phyloP scores from a whole-genome alignment of 2,797 vertebrate genomes.

The Siniperca undulata region DNA sequence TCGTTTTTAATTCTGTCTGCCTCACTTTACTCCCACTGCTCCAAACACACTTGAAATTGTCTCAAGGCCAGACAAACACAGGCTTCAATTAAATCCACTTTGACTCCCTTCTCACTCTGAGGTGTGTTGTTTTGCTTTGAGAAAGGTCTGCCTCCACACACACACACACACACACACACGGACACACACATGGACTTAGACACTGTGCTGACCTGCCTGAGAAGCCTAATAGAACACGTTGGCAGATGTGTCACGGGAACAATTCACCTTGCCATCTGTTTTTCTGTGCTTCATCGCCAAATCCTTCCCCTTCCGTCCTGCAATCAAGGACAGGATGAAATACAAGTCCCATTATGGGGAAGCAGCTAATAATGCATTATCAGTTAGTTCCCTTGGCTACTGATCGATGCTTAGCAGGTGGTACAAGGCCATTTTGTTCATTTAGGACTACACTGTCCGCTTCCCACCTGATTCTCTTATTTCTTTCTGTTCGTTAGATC shows the following conservation, averaged over 20 bases:
- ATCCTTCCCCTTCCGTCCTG: conserved; percentile 60
- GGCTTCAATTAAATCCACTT: conserved; percentile 71
- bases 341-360: conserved; percentile 85
- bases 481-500: conserved; percentile 83
- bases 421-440: conserved; percentile 82
- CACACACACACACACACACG: conserved; percentile 12
- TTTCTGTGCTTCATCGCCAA: conserved; percentile 77
- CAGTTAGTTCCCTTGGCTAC: conserved; percentile 87
- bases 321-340: conserved; percentile 86
- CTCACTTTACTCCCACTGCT: conserved; percentile 56
- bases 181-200: background rate
- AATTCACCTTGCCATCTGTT: conserved; percentile 89
- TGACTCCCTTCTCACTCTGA: conserved; percentile 49
- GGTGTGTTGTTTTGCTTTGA: conserved; percentile 51
- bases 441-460: conserved; percentile 80
- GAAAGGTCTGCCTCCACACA: conserved; percentile 39
- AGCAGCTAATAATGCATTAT: conserved; percentile 88
- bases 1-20: conserved; percentile 59
- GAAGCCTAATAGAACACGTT: conserved; percentile 74
- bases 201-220: conserved; percentile 69
- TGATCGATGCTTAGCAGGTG: conserved; percentile 89
- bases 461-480: conserved; percentile 77
- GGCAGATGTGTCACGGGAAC: conserved; percentile 83
- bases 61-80: conserved; percentile 71
- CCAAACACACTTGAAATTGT: conserved; percentile 54